Conservation (phyloP, 2,113 vertebrate genomes). For the Antigone vipio region DNA sequence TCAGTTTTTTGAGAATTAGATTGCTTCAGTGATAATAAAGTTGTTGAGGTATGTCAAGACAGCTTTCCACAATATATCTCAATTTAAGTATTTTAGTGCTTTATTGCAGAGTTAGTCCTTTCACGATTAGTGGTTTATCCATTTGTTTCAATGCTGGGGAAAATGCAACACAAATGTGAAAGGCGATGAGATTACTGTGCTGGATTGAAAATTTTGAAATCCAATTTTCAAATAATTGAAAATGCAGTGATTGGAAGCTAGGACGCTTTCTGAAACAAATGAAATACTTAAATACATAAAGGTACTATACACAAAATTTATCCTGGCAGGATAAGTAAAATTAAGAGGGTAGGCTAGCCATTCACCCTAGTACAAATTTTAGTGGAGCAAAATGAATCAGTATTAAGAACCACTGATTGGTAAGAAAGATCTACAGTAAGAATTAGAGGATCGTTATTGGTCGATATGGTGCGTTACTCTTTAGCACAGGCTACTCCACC, state of each 20-base stretch:
- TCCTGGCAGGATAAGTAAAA: background rate
- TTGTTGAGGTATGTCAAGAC: background rate
- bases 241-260: background rate
- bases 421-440: background rate
- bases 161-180: background rate
- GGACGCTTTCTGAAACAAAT: background rate
- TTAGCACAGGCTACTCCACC: background rate
- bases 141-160: background rate
- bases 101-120: slow-evolving; percentile 23
- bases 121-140: background rate
- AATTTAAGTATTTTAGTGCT: background rate
- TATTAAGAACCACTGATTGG: background rate
- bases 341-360: background rate
- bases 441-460: background rate
- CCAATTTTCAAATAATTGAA: slow-evolving; percentile 9
- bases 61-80: slow-evolving; percentile 12
- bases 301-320: background rate
- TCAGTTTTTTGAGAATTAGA: slow-evolving; percentile 31
- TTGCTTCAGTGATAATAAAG: slow-evolving; percentile 23
- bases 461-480: background rate
- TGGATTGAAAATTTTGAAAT: slow-evolving; percentile 29
- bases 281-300: background rate
- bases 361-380: background rate
- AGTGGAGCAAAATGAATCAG: background rate
- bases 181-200: slow-evolving; percentile 13